These are phyloP conservation scores for Drosophila tsacasi DNA, from an alignment of 1,140 invertebrate genomes.

Conservation along the genomic window DNA sequence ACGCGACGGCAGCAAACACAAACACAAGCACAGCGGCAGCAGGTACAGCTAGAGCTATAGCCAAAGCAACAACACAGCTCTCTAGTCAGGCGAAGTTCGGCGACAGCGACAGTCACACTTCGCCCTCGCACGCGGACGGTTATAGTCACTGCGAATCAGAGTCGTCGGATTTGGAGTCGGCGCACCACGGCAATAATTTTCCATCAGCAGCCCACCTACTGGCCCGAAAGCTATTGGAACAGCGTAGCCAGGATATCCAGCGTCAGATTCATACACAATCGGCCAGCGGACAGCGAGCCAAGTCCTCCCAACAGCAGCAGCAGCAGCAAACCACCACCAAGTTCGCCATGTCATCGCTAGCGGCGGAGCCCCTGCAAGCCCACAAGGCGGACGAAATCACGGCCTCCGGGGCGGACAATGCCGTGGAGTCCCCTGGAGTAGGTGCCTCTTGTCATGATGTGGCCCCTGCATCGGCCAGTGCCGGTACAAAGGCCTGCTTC, in stretches of 20 bases:
- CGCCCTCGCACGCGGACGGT: slow-evolving; percentile 62
- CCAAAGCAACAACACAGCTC: slow-evolving; percentile 57
- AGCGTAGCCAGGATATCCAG: slow-evolving; percentile 60
- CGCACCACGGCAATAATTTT: slow-evolving; percentile 55
- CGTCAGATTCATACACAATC: slow-evolving; percentile 71
- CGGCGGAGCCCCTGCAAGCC: slow-evolving; percentile 73
- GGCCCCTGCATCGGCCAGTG: slow-evolving; percentile 39
- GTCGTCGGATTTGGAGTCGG: slow-evolving; percentile 64
- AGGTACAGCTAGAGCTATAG: slow-evolving; percentile 23
- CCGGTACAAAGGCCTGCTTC: slow-evolving; percentile 77
- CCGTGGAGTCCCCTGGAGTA: slow-evolving; percentile 14
- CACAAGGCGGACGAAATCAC: slow-evolving; percentile 53
- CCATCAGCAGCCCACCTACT: slow-evolving; percentile 59
- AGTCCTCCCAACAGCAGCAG: slow-evolving; percentile 61
- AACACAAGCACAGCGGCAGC: slow-evolving; percentile 30
- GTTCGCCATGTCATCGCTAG: slow-evolving; percentile 81
- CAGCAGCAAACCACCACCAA: slow-evolving; percentile 66
- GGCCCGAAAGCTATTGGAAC: slow-evolving; percentile 61
- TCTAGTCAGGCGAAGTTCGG: slow-evolving; percentile 72
- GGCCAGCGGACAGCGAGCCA: slow-evolving; percentile 40
- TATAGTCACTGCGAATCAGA: slow-evolving; percentile 57
- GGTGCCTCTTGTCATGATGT: slow-evolving; percentile 64
- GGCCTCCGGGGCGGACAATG: slow-evolving; percentile 9
- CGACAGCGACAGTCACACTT: slow-evolving; percentile 60
- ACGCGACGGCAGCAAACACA: slow-evolving; percentile 53